phyloP scores from a whole-genome alignment of 2,888 invertebrate genomes.

The Micropterix aruncella region DNA sequence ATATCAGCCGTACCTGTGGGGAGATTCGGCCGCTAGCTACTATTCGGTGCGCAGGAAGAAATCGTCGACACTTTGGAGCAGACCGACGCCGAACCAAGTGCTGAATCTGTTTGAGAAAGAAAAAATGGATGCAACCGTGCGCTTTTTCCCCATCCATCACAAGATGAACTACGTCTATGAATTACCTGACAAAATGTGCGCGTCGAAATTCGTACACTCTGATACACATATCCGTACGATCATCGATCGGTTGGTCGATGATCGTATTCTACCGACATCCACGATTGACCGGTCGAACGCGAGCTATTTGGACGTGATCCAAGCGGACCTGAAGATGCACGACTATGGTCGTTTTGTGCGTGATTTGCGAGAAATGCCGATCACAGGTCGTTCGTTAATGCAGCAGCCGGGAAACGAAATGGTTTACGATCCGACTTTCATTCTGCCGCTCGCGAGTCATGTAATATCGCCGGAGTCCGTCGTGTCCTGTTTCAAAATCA shows the following conservation, averaged over 20 bases:
- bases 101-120: constrained; percentile 54
- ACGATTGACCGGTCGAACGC: neutral
- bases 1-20: constrained; percentile 74
- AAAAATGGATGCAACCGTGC: constrained; percentile 49
- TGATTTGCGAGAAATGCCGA: constrained; percentile 3
- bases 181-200: constrained; percentile 16
- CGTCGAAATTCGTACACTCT: neutral
- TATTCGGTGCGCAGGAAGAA: constrained; percentile 51
- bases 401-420: constrained; percentile 16
- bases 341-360: neutral
- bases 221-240: constrained; percentile 15
- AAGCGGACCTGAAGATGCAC: neutral
- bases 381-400: neutral
- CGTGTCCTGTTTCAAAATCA: constrained; percentile 55
- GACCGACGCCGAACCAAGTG: constrained; percentile 58
- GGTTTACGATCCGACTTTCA: constrained; percentile 72
- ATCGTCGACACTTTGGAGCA: constrained; percentile 45
- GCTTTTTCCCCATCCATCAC: constrained; percentile 53
- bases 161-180: constrained; percentile 35
- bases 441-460: constrained; percentile 63
- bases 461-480: constrained; percentile 61
- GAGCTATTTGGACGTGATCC: neutral
- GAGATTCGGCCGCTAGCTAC: constrained; percentile 62
- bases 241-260: constrained; percentile 18
- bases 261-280: constrained; percentile 16